Base-by-base conservation (phyloP, 2,797 vertebrate species). In the Danio kyathit region DNA sequence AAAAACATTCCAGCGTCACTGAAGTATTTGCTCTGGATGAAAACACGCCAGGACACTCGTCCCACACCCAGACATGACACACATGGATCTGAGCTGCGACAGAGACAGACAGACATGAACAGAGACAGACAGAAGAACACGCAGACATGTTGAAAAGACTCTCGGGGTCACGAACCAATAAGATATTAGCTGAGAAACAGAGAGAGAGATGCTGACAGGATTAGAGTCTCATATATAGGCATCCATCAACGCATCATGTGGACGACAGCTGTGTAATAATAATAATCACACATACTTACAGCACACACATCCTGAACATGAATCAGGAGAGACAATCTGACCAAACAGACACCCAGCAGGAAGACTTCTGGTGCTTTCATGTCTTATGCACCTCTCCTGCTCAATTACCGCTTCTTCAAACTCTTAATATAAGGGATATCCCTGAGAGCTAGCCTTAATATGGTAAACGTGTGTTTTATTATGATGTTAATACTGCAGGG, bases 191-290 rank as follows among this genome's bases (percentile, higher is more conserved):
- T 43, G 40, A 51, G 19, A 70, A 83, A 83, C 88, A 60, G 81
- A 72, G 77, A 79, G 64, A 76, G 69, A 76, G 21, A 80, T 72
- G 81, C 11, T 21, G 43, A 40, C n/a, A 61, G 73, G 46, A n/a
- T 17, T n/a, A 52, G 52, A 56, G 73, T 46, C 80, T 87, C 83
- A 76, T 86, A 56, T 81, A 44, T 69, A 76, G 88, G 21, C 56
- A 76, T 64, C 38, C 44, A 44, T 76, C 19, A 59, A 17, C 41
- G 48, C 67, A 76, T 86, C 91, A 92, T 92, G 86, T 92, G 92
- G 87, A 88, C 71, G 41, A 86, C 92, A 93, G 88, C 90, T 91
- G 92, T 21, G 43, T 69, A 82, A 44, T 52, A 82, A 44, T 52
- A 82, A 85, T 85, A 74, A 49, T 76, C 12, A 87, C 43, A 57